Conservation (phyloP, 2,113 vertebrate genomes). For the Phasianus colchicus region DNA sequence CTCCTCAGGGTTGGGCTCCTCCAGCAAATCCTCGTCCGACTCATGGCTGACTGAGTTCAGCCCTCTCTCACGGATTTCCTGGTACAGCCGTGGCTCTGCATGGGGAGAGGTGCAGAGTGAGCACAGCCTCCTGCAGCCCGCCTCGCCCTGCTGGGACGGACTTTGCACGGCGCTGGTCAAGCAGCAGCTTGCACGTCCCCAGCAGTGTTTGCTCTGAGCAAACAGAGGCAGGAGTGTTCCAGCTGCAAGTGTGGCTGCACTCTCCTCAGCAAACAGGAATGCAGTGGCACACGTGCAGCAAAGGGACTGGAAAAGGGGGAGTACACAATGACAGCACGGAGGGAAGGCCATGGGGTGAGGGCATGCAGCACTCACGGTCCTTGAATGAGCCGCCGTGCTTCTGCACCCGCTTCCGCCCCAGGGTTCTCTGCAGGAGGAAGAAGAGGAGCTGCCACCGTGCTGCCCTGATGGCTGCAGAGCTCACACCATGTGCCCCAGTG, state of each 20-base stretch:
- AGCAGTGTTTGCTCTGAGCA: not conserved
- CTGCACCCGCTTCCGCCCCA: slow-evolving; percentile 85
- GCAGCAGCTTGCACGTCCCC: not conserved
- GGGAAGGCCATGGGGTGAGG: rapidly evolving
- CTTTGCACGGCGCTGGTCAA: not conserved
- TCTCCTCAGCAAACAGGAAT: not conserved
- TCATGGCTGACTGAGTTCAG: slow-evolving; percentile 86
- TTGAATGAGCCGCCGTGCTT: slow-evolving; percentile 92
- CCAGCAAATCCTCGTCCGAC: slow-evolving; percentile 82
- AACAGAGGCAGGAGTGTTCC: not conserved
- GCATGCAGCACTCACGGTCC: slow-evolving; percentile 84
- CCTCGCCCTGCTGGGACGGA: not conserved
- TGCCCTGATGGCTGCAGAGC: not conserved
- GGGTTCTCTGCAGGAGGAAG: slow-evolving; percentile 77
- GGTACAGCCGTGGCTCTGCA: slow-evolving; percentile 89
- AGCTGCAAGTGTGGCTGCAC: too few relatives aligned
- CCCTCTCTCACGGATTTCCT: slow-evolving; percentile 94
- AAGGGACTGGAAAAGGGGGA: not conserved
- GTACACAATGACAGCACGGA: not conserved
- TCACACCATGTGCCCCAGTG: too few relatives aligned
- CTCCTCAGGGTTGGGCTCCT: slow-evolving; percentile 75
- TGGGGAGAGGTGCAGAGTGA: not conserved
- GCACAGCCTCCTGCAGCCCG: not conserved
- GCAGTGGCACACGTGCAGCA: not conserved
- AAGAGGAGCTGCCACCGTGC: not conserved